These are phyloP conservation scores for Gymnocheta viridis DNA, from an alignment of 2,888 invertebrate genomes.

Conservation along the genomic window DNA sequence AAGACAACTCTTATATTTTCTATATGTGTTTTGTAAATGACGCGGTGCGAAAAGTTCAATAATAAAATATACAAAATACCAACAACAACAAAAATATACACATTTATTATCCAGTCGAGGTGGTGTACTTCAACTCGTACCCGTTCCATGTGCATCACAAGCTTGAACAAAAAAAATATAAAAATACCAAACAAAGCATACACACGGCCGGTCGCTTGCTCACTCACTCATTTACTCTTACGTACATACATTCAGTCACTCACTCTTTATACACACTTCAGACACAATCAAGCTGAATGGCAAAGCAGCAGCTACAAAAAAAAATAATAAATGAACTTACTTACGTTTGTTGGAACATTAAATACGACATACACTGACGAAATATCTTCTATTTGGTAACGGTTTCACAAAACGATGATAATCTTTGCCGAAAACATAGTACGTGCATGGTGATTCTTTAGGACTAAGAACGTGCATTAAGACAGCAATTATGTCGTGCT, in stretches of 20 bases:
- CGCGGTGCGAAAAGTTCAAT: constrained; percentile 69
- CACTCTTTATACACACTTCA: constrained; percentile 61
- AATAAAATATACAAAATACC: constrained; percentile 47
- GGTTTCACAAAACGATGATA: too few relatives aligned
- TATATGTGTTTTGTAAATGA: constrained; percentile 49
- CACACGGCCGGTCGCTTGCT: constrained; percentile 29
- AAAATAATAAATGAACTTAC: constrained; percentile 56
- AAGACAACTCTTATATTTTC: constrained; percentile 34
- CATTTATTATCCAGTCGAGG: constrained; percentile 63
- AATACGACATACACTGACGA: constrained; percentile 22
- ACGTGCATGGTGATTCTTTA: too few relatives aligned
- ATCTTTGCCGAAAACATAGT: too few relatives aligned
- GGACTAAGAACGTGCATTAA: too few relatives aligned
- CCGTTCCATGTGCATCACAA: constrained; percentile 58
- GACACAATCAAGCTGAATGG: constrained; percentile 62
- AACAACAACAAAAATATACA: constrained; percentile 28
- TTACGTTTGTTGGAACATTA: constrained; percentile 27
- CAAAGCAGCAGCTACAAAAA: constrained; percentile 48
- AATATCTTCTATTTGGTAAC: not conserved
- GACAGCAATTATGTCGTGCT: too few relatives aligned
- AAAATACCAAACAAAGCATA: constrained; percentile 34
- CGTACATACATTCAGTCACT: constrained; percentile 42
- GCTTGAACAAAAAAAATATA: constrained; percentile 16
- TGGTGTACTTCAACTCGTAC: constrained; percentile 65
- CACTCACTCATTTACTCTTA: constrained; percentile 20